These are phyloP conservation scores for Hexactinellida sp. DNA, from an alignment of 37 sponge, comb jelly and placozoan species.

Conservation along the genomic window DNA sequence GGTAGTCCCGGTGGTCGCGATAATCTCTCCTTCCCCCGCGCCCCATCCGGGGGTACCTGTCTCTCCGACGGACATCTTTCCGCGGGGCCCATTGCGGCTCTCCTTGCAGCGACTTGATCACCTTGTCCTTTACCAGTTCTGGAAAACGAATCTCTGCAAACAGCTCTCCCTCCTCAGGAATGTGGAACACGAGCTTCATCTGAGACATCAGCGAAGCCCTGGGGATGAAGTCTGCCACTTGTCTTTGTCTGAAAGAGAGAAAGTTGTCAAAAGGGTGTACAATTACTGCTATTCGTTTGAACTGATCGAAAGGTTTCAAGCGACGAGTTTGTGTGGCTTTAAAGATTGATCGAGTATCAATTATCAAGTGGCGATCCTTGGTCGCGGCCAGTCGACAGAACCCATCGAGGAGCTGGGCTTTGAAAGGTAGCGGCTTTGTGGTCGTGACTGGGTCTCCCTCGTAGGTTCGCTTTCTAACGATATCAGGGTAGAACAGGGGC, in stretches of 20 bases:
- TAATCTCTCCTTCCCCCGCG: neutral
- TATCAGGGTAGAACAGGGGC: neutral
- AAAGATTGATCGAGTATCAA: neutral
- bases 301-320: conserved; percentile 57
- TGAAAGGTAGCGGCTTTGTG: neutral
- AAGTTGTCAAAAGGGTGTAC: conserved; percentile 34
- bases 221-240: neutral
- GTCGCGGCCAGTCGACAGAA: neutral
- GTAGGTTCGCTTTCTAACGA: neutral
- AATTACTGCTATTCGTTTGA: conserved; percentile 49
- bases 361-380: neutral
- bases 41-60: neutral
- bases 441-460: neutral
- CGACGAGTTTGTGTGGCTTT: conserved; percentile 41
- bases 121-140: neutral
- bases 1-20: neutral
- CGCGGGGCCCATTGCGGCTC: conserved; percentile 9
- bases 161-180: conserved; percentile 1
- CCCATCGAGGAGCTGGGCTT: neutral
- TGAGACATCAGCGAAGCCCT: neutral
- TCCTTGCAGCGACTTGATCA: neutral
- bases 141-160: neutral
- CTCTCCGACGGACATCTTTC: neutral
- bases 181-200: neutral
- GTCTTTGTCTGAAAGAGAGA: neutral